Conservation (phyloP, 2,113 vertebrate genomes). For the Malurus alboscapulatus region DNA sequence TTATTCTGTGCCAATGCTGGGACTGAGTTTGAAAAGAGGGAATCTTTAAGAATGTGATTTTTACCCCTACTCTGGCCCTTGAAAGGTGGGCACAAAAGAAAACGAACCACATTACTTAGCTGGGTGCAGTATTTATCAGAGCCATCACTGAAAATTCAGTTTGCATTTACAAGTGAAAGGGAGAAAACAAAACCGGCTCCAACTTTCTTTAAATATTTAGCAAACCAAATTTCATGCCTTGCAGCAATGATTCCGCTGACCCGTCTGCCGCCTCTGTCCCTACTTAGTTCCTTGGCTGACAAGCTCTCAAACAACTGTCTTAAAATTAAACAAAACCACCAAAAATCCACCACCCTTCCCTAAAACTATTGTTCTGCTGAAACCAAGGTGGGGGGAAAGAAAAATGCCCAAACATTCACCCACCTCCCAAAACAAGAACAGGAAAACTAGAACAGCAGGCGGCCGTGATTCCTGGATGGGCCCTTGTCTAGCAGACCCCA, state of each 20-base stretch:
- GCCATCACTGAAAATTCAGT: conserved; percentile 61
- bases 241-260: conserved; percentile 22
- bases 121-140: conserved; percentile 60
- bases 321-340: background rate
- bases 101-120: conserved; percentile 40
- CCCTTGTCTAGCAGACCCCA: conserved; percentile 11
- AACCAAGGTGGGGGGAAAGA: background rate
- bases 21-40: background rate
- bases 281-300: background rate
- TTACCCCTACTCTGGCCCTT: conserved; percentile 14
- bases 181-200: conserved; percentile 52
- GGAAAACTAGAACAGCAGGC: conserved; percentile 25
- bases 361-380: conserved; percentile 13
- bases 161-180: conserved; percentile 58
- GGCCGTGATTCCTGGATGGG: background rate
- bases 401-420: background rate
- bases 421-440: conserved; percentile 20
- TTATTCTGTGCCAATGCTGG: background rate
- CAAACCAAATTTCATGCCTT: conserved; percentile 64
- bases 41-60: conserved; percentile 26
- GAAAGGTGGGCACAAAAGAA: conserved; percentile 42
- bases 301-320: background rate
- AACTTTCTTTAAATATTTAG: conserved; percentile 66
- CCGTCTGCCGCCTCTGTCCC: conserved; percentile 23
- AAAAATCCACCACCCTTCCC: background rate